Base-by-base conservation (phyloP, 2,113 vertebrate genomes). In the Lepisosteus oculatus region DNA sequence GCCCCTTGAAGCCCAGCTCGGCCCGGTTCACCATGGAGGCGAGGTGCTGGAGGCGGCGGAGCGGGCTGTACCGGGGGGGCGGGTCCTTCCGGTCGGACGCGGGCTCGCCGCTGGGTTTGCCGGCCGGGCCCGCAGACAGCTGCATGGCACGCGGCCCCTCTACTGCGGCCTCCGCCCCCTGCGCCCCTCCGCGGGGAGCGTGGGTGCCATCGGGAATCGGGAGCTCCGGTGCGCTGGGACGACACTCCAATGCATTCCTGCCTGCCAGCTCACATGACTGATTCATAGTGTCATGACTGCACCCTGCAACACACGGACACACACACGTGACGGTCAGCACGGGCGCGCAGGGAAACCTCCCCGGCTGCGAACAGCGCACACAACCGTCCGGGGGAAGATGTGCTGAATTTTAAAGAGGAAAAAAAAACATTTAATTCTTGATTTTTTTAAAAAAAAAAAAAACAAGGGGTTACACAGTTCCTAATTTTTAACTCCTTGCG, bases 1-100 rank as follows among this genome's bases (percentile, higher is more conserved):
- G 72, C 11, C 87, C 82, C 13, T 66, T 74, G 51, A 88, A 76
- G 41, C 79, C 77, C 64, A 88, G 69, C 73, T 90, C 83, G 0
- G 84, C 81, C 81, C 92, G 89, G 91, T 91, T 95, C 81, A 95
- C 94, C 93, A 92, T 93, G 84, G 88, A 93, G 83, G 93, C 95
- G 81, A 97, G 84, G 85, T 95, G 93, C 84, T 95, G 93, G 79
- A 96, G 90, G 83, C 85, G 90, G 79, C 90, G 91, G 69, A 97
- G 84, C 15, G 93, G 93, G 85, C 93, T 94, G 85, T 95, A 95
- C 79, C 92, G 84, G 70, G 91, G 88, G 69, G 93, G 80, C 12
- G 91, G 86, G 74, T 93, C 90, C 77, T 86, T 90, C 73, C 90
- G 89, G 78, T 87, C 83, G 73, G 88, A 92, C 57, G 86, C 85